phyloP scores from a whole-genome alignment of 2,113 vertebrate species.

The Lophura nycthemera region DNA sequence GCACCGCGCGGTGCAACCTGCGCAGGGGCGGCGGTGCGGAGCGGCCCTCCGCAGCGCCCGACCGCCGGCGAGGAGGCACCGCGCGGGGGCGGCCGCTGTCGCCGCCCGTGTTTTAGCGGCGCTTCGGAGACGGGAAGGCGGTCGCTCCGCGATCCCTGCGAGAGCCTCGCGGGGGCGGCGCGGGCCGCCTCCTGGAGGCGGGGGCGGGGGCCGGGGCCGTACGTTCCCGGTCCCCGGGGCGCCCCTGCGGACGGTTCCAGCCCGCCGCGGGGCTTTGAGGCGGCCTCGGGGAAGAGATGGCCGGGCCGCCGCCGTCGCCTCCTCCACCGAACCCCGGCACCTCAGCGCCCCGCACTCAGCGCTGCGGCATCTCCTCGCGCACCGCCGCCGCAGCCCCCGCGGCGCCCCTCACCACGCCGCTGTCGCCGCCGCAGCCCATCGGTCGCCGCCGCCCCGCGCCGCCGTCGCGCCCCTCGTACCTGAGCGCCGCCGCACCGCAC shows the following conservation, averaged over 20 bases:
- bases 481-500: too few relatives aligned
- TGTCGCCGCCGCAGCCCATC: not conserved
- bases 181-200: not conserved
- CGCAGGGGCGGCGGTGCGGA: not conserved
- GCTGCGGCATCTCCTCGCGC: too few relatives aligned
- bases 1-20: not conserved
- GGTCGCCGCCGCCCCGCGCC: not conserved
- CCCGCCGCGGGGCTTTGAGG: not conserved
- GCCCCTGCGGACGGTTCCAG: not conserved
- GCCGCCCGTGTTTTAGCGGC: not conserved
- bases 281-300: not conserved
- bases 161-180: not conserved
- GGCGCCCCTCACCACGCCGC: not conserved
- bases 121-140: not conserved
- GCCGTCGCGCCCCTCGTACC: not conserved
- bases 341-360: not conserved
- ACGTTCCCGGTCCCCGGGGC: not conserved
- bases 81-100: not conserved
- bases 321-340: not conserved
- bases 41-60: too few relatives aligned
- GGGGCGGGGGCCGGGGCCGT: not conserved
- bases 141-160: not conserved
- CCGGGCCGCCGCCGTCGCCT: not conserved
- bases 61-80: not conserved
- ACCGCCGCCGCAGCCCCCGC: not conserved